Evolutionary conservation across 37 sponge, comb jelly and placozoan species (phyloP).

Genomic region (Diacarnus erythraeanus): DNA sequence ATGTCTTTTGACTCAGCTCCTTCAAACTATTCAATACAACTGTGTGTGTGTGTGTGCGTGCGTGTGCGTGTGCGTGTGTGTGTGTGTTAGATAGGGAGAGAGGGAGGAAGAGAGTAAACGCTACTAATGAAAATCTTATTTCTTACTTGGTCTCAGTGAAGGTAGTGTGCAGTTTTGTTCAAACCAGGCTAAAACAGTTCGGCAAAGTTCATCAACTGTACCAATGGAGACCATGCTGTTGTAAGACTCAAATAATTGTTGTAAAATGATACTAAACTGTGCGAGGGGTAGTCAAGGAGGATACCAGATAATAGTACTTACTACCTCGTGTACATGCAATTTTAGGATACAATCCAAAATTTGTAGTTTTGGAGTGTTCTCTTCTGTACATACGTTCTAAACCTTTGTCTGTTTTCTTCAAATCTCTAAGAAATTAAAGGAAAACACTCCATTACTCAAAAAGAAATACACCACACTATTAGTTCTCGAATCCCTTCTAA

Average conservation of each 20-base stretch:
- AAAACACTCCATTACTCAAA: no score
- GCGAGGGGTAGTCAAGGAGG: slow-evolving; percentile 16
- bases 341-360: slow-evolving; percentile 90
- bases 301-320: background rate
- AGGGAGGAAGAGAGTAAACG: background rate
- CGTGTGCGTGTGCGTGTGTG: no score
- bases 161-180: slow-evolving; percentile 83
- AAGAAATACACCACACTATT: background rate
- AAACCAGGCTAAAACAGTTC: slow-evolving; percentile 76
- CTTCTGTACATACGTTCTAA: slow-evolving; percentile 66
- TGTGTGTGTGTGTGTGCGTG: no score
- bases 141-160: slow-evolving; percentile 76
- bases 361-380: slow-evolving; percentile 81
- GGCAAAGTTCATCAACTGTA: slow-evolving; percentile 70
- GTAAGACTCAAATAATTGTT: slow-evolving; percentile 85
- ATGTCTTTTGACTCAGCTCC: slow-evolving; percentile 75
- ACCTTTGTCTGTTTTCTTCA: slow-evolving; percentile 74
- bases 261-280: slow-evolving; percentile 81
- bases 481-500: background rate
- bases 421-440: slow-evolving; percentile 48
- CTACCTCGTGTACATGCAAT: no score
- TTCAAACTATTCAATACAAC: slow-evolving; percentile 75
- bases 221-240: slow-evolving; percentile 77
- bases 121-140: background rate
- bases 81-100: no score